Base-by-base conservation (phyloP, 2,797 vertebrate species). In the Phataginus tricuspis region DNA sequence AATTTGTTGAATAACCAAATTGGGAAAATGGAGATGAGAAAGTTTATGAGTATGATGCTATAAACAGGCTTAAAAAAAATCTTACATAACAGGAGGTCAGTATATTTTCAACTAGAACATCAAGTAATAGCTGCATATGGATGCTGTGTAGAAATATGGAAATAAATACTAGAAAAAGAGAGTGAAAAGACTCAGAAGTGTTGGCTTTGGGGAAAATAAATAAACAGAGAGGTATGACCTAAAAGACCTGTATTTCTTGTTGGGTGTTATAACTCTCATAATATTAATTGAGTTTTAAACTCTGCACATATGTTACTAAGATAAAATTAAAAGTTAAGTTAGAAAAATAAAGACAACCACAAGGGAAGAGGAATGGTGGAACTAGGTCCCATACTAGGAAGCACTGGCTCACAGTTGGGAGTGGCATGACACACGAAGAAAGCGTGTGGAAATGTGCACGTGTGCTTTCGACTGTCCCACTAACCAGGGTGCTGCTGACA, bases 261-360 rank as follows among this genome's bases (percentile, higher is more conserved):
- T 57, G n/a, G 11, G 25, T 55, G 1, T 11, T 57, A 31, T 29
- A 87, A 68, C 4, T 27, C 31, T 85, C 25, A 13, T 2, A 31
- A 27, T 10, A 31, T 11, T 55, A 61, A 14, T 42, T 64, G 29
- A 68, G 42, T 72, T 82, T 89, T 68, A 55, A 74, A 63, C 29
- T 71, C 16, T 27, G 14, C 3, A 1, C 2, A 25, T 25, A 25
- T 12, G 27, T n/a, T 51, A 92, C 18, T 29, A 80, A 82, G n/a
- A 85, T 13, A 87, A 86, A 75, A 63, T 16, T 90, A 86, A 78
- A 84, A 53, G 68, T 45, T 25, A 66, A 72, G 42, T 42, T 77
- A 18, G 66, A 66, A 91, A 96, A 86, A 74, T 63, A 49, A 80
- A 91, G 14, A 78, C 68, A 83, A 34, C 12, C 9, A 88, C 29